Conservation (phyloP, 2,888 invertebrate species). For the Metellina segmentata region DNA sequence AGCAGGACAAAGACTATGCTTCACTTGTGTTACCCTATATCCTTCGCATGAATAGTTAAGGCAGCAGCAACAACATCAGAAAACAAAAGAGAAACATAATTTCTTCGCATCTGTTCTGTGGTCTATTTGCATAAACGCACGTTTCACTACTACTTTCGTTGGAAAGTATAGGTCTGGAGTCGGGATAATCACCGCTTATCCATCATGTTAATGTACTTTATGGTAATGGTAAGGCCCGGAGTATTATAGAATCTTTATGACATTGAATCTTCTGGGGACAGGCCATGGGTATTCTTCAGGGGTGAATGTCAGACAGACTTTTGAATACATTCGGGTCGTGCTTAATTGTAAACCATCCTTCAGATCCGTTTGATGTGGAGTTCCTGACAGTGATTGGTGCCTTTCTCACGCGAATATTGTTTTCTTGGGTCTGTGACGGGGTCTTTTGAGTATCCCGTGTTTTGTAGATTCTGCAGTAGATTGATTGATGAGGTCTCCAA, state of each 20-base stretch:
- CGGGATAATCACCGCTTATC: slow-evolving; percentile 40
- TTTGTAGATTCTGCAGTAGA: not conserved
- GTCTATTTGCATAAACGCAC: slow-evolving; percentile 26
- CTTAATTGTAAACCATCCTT: not conserved
- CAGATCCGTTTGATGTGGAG: not conserved
- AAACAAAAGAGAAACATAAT: slow-evolving; percentile 21
- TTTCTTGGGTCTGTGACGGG: not conserved
- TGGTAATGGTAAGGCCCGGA: slow-evolving; percentile 30
- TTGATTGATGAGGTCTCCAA: not conserved
- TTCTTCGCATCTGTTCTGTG: not conserved
- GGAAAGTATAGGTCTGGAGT: slow-evolving; percentile 35
- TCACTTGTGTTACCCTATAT: no score
- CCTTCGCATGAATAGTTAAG: no score
- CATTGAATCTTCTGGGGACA: slow-evolving; percentile 23
- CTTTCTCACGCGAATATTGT: not conserved
- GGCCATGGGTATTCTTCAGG: not conserved
- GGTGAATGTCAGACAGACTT: not conserved
- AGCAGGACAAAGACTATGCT: no score
- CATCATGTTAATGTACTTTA: slow-evolving; percentile 55
- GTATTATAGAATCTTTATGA: slow-evolving; percentile 37
- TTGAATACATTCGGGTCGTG: not conserved
- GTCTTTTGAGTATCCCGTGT: no score
- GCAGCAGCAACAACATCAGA: not conserved
- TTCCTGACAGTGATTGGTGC: not conserved
- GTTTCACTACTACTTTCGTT: not conserved